Conservation (phyloP, 1,140 invertebrate species). For the Phymastichus coffea region DNA sequence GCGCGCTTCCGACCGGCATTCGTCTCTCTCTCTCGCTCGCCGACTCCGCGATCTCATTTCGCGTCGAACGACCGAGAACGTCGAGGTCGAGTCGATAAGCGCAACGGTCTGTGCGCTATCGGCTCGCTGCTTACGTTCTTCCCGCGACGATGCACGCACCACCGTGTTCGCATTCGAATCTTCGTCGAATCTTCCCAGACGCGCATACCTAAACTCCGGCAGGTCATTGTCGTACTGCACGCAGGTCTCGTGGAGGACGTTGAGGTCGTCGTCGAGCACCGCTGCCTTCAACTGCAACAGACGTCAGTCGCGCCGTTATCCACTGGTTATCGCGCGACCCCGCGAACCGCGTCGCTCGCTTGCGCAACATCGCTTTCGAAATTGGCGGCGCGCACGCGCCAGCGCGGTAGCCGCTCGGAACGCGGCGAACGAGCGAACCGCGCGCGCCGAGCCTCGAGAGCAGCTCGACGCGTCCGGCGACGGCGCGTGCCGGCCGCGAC, state of each 20-base stretch:
- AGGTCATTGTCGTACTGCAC: constrained; percentile 90
- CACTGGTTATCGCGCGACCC: neutral
- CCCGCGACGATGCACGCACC: too few relatives aligned
- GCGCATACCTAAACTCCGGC: constrained; percentile 80
- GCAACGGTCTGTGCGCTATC: too few relatives aligned
- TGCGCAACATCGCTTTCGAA: neutral
- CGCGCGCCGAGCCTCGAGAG: too few relatives aligned
- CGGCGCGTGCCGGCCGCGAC: too few relatives aligned
- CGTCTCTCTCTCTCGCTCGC: too few relatives aligned
- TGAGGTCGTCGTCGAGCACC: constrained; percentile 74
- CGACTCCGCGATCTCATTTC: neutral
- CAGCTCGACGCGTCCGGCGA: too few relatives aligned
- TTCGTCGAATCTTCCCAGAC: too few relatives aligned
- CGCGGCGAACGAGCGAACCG: neutral
- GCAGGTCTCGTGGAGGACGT: constrained; percentile 73
- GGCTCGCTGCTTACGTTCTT: too few relatives aligned
- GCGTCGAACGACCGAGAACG: neutral
- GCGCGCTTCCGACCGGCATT: too few relatives aligned
- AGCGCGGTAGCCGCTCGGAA: neutral
- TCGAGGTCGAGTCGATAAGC: too few relatives aligned
- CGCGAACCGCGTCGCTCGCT: neutral
- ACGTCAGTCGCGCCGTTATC: constrained; percentile 38
- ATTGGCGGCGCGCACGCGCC: neutral
- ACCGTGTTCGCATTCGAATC: too few relatives aligned
- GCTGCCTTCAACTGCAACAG: constrained; percentile 83